These are phyloP conservation scores for Drosophila tristis DNA, from an alignment of 1,140 invertebrate species.

Conservation along the genomic window DNA sequence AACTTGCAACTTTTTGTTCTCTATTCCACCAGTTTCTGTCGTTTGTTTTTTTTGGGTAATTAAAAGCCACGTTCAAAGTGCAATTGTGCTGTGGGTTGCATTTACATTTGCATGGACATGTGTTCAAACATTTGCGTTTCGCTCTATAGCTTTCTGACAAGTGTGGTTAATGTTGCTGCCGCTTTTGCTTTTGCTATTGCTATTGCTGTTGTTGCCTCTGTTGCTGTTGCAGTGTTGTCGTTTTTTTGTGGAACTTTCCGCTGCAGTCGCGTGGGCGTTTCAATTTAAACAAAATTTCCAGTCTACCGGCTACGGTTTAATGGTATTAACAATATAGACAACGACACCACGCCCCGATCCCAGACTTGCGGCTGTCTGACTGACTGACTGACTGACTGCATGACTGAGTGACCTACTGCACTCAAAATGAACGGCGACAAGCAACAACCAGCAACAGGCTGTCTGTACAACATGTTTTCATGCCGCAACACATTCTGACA, in stretches of 20 bases:
- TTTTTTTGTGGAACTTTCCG: conserved; percentile 9
- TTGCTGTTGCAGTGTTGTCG: conserved; percentile 5
- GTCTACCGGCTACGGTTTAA: conserved; percentile 65
- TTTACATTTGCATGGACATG: conserved; percentile 61
- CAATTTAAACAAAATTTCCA: conserved; percentile 69
- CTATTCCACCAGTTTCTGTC: conserved; percentile 23
- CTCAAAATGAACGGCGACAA: conserved; percentile 50
- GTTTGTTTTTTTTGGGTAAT: conserved; percentile 59
- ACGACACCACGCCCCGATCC: conserved; percentile 46
- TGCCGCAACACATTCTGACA: conserved; percentile 55
- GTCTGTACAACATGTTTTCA: conserved; percentile 26
- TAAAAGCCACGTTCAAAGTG: conserved; percentile 78
- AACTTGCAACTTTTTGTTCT: conserved; percentile 53
- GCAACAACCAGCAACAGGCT: conserved; percentile 8
- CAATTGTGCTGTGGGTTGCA: conserved; percentile 68
- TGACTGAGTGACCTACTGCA: conserved; percentile 69
- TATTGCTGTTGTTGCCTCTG: conserved; percentile 7
- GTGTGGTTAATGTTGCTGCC: conserved; percentile 32
- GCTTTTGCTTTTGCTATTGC: neutral
- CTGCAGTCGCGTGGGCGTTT: conserved; percentile 66
- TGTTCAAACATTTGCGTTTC: conserved; percentile 62
- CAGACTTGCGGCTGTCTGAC: conserved; percentile 1
- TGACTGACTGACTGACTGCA: conserved; percentile 13
- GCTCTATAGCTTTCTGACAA: conserved; percentile 40
- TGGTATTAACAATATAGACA: conserved; percentile 53